These are phyloP conservation scores for Caenorhabditis sp. DNA, from an alignment of 2,888 invertebrate species.

Conservation along the genomic window DNA sequence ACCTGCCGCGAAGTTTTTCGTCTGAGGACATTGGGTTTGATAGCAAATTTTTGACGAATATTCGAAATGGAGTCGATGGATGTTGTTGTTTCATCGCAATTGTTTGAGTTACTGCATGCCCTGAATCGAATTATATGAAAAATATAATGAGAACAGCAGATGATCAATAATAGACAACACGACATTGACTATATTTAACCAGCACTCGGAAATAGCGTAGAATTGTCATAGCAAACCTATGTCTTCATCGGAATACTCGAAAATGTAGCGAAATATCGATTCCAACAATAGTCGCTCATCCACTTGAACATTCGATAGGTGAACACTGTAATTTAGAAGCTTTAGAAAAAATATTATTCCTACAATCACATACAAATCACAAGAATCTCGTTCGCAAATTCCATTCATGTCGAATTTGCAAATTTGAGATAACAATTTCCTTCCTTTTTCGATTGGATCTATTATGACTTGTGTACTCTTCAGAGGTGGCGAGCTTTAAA, in stretches of 20 bases:
- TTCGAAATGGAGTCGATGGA: neutral
- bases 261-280: constrained; percentile 20
- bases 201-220: neutral
- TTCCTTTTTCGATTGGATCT: constrained; percentile 5
- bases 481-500: neutral
- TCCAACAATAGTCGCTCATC: constrained; percentile 13
- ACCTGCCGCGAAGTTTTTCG: constrained; percentile 3
- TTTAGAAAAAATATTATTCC: neutral
- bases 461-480: neutral
- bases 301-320: constrained; percentile 15
- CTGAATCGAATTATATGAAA: constrained; percentile 3
- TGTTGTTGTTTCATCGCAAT: neutral
- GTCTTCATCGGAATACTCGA: constrained; percentile 22
- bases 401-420: constrained; percentile 41
- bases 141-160: neutral
- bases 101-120: neutral
- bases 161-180: neutral
- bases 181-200: neutral
- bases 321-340: constrained; percentile 13
- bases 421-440: constrained; percentile 8
- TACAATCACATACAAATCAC: constrained; percentile 19
- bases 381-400: constrained; percentile 13
- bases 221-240: constrained; percentile 21
- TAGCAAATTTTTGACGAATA: constrained; percentile 3
- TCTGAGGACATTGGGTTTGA: neutral